A percentile compares a stretch with the other conserved stretches of the same genome.
Evolutionary conservation across 2,888 invertebrate species (phyloP).

Genomic region (Theretra japonica): DNA sequence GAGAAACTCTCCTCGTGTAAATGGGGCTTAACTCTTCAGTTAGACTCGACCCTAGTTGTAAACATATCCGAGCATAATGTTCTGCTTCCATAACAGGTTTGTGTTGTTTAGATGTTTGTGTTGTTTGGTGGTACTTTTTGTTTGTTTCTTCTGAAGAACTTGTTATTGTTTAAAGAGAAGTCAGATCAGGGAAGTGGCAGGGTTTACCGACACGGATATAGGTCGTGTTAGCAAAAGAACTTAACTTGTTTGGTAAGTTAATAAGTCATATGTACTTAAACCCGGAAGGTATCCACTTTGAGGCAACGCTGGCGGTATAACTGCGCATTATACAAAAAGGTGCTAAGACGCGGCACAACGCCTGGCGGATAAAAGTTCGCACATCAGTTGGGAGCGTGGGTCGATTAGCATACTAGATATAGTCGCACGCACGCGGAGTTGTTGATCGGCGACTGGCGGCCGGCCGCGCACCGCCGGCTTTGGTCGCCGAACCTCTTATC

Average conservation of each 20-base stretch:
- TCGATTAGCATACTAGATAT: constrained; percentile 10
- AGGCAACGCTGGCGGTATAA: not conserved
- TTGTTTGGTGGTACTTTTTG: no score
- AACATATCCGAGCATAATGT: not conserved
- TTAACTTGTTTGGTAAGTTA: no score
- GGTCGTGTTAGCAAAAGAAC: not conserved
- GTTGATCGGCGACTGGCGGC: not conserved
- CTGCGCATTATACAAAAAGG: not conserved
- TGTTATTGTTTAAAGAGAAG: not conserved
- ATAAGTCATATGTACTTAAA: no score
- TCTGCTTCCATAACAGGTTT: not conserved
- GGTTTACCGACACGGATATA: no score
- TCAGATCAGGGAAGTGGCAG: not conserved
- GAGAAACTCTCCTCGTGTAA: no score
- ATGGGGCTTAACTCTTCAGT: not conserved
- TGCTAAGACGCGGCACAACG: not conserved
- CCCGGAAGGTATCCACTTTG: no score
- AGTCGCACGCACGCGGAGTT: not conserved
- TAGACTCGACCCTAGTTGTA: not conserved
- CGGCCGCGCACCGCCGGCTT: not conserved
- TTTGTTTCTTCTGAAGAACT: not conserved
- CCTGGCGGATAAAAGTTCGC: no score
- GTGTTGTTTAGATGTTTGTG: not conserved
- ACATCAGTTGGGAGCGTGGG: no score
- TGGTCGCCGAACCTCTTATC: no score